Conservation (phyloP, 92 coral and sea anemone genomes). For the Zoanthus sansibaricus region DNA sequence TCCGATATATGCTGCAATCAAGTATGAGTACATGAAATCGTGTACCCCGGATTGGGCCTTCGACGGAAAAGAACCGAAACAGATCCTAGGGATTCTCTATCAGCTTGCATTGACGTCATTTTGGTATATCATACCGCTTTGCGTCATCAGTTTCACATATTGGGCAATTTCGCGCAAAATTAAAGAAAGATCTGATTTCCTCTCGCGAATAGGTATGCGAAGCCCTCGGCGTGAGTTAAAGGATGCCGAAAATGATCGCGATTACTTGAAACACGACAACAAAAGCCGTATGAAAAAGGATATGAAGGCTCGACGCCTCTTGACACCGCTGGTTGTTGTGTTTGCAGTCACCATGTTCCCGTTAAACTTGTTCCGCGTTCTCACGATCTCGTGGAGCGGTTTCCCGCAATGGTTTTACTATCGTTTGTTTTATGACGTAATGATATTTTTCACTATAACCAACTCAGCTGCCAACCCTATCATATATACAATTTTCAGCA, state of each 20-base stretch:
- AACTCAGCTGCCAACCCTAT: conserved; percentile 46
- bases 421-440: conserved; percentile 13
- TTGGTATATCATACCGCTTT: conserved; percentile 27
- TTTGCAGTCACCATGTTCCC: conserved; percentile 42
- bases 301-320: conserved; percentile 26
- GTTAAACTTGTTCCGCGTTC: conserved; percentile 23
- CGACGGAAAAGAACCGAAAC: conserved; percentile 3
- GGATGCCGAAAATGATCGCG: background rate
- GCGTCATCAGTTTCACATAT: conserved; percentile 25
- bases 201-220: conserved; percentile 21
- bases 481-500: conserved; percentile 36
- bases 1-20: conserved; percentile 12
- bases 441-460: conserved; percentile 25
- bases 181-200: conserved; percentile 29
- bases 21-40: background rate
- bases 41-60: conserved; percentile 31
- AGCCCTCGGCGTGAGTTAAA: background rate
- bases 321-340: conserved; percentile 35
- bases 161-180: conserved; percentile 36
- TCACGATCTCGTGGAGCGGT: background rate
- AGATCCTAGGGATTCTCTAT: background rate
- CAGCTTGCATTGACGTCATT: conserved; percentile 9
- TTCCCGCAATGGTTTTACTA: background rate
- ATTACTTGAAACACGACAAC: background rate
- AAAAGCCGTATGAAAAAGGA: conserved; percentile 17